Conservation (phyloP, 2,797 vertebrate genomes). For the Platalea minor region DNA sequence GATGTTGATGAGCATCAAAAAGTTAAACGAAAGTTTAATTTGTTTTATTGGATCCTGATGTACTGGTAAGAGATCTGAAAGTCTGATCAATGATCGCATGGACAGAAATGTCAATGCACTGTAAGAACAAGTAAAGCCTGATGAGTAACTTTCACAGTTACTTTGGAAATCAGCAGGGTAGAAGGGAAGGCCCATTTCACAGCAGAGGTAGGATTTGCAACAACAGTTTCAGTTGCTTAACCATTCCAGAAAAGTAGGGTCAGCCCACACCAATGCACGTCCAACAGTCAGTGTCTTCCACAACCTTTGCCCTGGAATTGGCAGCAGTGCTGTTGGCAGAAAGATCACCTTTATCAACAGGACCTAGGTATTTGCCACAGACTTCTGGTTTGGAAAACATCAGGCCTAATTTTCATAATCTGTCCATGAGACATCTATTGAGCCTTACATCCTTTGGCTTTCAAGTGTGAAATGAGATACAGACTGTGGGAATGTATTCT, state of each 20-base stretch:
- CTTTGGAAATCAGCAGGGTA: not conserved
- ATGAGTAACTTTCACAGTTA: not conserved
- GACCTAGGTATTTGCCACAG: not conserved
- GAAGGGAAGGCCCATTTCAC: not conserved
- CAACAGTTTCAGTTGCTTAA: not conserved
- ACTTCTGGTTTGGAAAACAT: not conserved
- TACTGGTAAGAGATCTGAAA: not conserved
- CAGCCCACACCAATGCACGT: not conserved
- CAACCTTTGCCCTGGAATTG: not conserved
- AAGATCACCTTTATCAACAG: not conserved
- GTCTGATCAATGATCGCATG: not conserved
- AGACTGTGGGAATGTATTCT: not conserved
- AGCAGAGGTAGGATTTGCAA: not conserved
- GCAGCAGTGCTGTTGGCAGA: not conserved
- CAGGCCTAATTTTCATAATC: not conserved
- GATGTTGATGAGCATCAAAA: not conserved
- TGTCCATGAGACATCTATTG: not conserved
- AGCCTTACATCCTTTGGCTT: not conserved
- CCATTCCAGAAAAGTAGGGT: not conserved
- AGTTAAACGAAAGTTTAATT: not conserved
- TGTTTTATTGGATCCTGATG: not conserved
- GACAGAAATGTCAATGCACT: not conserved
- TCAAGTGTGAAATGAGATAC: not conserved
- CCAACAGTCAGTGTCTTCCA: not conserved
- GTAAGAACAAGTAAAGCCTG: not conserved